Base-by-base conservation (phyloP, 2,113 vertebrate species). In the Actenoides lindsayi region DNA sequence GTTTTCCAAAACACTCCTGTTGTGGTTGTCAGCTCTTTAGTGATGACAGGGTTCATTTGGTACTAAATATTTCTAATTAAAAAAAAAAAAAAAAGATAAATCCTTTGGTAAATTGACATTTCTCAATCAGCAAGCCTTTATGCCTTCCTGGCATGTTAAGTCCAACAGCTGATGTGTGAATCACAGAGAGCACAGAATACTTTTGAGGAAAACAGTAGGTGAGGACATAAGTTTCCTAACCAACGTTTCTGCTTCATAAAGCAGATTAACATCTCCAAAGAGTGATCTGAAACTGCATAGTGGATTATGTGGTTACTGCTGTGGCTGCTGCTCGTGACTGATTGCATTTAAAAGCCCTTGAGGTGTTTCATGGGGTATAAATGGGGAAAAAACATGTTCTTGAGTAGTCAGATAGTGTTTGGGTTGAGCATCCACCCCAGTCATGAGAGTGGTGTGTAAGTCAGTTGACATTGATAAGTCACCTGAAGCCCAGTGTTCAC, bases 31-130 rank as follows among this genome's bases (percentile, higher is more conserved):
- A 88, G 62, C 54, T 67, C 79, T 41, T 7, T 37, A 51, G 39
- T 0, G 1, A 5, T 10, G 42, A 6, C 5, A 1, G 6, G 6
- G 7, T 39, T 70, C 13, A 3, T 56, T 53, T 23, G 13, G 27
- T 50, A 14, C 5, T 0, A 5, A 44, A 3, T 81, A 44, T 76
- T 83, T 80, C 59, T 20, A 10, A 27, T 1, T 14, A n/a, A 28
- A 41, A 42, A 23, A 44, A 50, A 3, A 13, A n/a, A 28, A 41
- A 42, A 24, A 44, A 44, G 3, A 13, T 4, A 50, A 88, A 65
- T 46, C 17, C 2, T 70, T 63, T 9, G 9, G 11, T 51, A 33
- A 67, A 60, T 30, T 17, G 35, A 4, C 42, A 20, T 63, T 78
- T 63, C 31, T 77, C 76, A 16, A 0, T 56, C 37, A 70, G 30